Base-by-base conservation (phyloP, 2,113 vertebrate genomes). In the Tragulus kanchil region DNA sequence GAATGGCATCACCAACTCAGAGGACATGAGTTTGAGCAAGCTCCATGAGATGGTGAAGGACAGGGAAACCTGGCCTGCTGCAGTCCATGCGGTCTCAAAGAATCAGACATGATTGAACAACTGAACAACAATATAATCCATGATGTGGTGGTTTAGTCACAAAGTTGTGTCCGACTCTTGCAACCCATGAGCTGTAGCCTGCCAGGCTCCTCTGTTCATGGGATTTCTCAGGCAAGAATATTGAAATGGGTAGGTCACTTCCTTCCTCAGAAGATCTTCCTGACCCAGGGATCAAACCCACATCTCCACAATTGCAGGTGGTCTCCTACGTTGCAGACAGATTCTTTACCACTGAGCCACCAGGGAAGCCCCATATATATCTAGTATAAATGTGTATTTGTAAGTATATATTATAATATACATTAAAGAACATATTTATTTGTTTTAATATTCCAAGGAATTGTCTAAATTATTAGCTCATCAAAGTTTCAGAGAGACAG, bases 401-500 rank as follows among this genome's bases (percentile, higher is more conserved):
- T 8, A 58, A 71, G 36, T 91, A 3, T 42, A 21, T 93, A 1
- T 71, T 9, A 62, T 54, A 56, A 12, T 67, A 61, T 8, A 16
- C 91, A 85, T 92, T 67, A 85, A 50, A 73, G n/a, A 69, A 58
- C 9, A 42, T 56, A 64, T 83, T 8, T 71, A 9, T 75, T 89
- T 93, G 6, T 85, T 92, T 94, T 61, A 65, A 17, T 85, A 59
- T 67, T 45, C 15, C 6, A 21, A 85, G n/a, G 12, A 73, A 54
- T 14, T 93, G 0, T 75, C 36, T 89, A 92, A 79, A 62, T 36
- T 85, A 77, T 93, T 85, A 88, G 17, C 73, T 85, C 15, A 13
- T 85, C 7, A 85, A 83, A 79, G 11, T 42, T 64, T 85, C 17
- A 3, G 16, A 92, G 28, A 50, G 50, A 50, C 0, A 82, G 3